Percentiles rank a stretch among this genome's conserved stretches.
These are phyloP conservation scores for Melitaea cinxia DNA, from an alignment of 1,140 invertebrate genomes.

Conservation along the genomic window DNA sequence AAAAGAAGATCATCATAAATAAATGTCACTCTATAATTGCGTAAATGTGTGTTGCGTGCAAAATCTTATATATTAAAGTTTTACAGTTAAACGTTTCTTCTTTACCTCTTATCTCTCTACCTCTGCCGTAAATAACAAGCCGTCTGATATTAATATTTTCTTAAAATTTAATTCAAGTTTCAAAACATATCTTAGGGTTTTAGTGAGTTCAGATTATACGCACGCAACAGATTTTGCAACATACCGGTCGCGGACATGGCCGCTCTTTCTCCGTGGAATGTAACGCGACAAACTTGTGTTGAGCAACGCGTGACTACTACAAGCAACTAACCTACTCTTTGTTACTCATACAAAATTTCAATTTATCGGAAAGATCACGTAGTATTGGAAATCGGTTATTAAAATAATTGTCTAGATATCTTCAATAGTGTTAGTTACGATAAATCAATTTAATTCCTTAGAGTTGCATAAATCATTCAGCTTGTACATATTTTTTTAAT, in stretches of 20 bases:
- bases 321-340: constrained; percentile 34
- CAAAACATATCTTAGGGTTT: constrained; percentile 57
- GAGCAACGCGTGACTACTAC: constrained; percentile 44
- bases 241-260: constrained; percentile 59
- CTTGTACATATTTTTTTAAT: neutral
- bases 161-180: constrained; percentile 68
- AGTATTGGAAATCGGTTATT: neutral
- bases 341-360: constrained; percentile 20
- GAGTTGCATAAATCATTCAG: neutral
- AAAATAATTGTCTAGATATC: neutral
- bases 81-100: too few species aligned
- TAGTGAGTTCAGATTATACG: constrained; percentile 54
- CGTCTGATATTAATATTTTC: too few species aligned
- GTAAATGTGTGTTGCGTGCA: too few species aligned
- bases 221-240: constrained; percentile 62
- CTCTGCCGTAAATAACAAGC: too few species aligned
- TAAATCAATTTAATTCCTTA: neutral
- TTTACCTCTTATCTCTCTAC: too few species aligned
- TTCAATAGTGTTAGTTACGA: neutral
- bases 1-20: constrained; percentile 50
- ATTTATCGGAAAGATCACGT: neutral
- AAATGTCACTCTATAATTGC: neutral
- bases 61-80: too few species aligned
- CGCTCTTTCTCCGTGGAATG: constrained; percentile 71
- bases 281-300: constrained; percentile 55